A percentile compares a stretch with the other conserved stretches of the same genome.
These are phyloP conservation scores for Mallotus villosus DNA, from an alignment of 2,797 vertebrate genomes.

Conservation along the genomic window DNA sequence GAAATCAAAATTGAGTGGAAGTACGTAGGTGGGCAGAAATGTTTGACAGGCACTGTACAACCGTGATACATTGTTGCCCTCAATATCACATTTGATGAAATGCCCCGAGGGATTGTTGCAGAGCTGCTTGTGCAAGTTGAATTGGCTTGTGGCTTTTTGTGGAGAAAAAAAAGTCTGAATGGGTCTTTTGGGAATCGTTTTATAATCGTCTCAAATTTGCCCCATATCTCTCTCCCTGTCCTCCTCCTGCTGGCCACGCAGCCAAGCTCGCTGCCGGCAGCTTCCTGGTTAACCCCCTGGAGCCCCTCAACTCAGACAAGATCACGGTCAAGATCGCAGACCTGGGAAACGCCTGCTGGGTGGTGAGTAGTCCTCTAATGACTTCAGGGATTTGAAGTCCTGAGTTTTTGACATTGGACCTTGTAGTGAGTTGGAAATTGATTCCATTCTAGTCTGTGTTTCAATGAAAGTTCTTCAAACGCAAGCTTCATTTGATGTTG, in stretches of 20 bases:
- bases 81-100: no score
- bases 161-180: no score
- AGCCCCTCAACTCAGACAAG: conserved; percentile 92
- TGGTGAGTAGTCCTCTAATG: conserved; percentile 83
- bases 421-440: background rate
- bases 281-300: conserved; percentile 95
- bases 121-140: no score
- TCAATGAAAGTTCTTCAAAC: no score
- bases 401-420: background rate
- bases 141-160: no score
- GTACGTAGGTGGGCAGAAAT: no score
- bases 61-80: no score
- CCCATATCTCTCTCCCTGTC: conserved; percentile 3
- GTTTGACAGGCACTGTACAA: no score
- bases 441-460: background rate
- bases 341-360: conserved; percentile 98
- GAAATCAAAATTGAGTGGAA: no score
- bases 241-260: conserved; percentile 43
- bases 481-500: no score
- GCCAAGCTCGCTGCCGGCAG: conserved; percentile 88
- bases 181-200: no score
- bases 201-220: background rate
- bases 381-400: conserved; percentile 58
- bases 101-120: no score
- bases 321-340: conserved; percentile 99